A percentile compares a stretch with the other conserved stretches of the same genome.
Evolutionary conservation across 2,113 vertebrate species (phyloP).

Genomic region (Brachyistius frenatus): DNA sequence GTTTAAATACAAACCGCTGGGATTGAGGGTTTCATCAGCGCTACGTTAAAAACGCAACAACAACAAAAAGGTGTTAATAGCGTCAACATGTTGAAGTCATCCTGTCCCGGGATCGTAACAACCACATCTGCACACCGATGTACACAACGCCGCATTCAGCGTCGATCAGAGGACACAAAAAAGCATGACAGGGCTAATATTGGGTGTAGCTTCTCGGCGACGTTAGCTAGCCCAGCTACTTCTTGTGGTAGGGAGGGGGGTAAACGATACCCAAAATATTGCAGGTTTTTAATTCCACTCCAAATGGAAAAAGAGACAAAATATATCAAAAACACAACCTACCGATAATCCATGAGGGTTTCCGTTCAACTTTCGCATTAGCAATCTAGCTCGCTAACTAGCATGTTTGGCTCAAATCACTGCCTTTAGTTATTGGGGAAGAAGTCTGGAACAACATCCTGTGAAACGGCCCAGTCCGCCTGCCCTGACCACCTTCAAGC

Average conservation of each 20-base stretch:
- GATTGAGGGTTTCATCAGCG: constrained; percentile 9
- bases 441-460: constrained; percentile 25
- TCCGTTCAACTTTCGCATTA: not conserved
- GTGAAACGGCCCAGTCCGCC: constrained; percentile 11
- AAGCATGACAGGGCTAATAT: constrained; percentile 59
- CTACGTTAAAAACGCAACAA: not conserved
- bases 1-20: not conserved
- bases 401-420: constrained; percentile 51
- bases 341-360: too few species aligned
- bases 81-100: not conserved
- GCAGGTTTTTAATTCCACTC: not conserved
- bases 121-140: not conserved
- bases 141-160: constrained; percentile 2
- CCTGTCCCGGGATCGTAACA: constrained; percentile 1
- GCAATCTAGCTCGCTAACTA: constrained; percentile 49
- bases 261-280: constrained; percentile 13
- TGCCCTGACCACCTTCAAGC: not conserved
- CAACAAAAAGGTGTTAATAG: not conserved
- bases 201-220: constrained; percentile 62
- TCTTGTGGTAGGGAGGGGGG: constrained; percentile 10
- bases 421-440: constrained; percentile 52
- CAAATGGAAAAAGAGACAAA: not conserved
- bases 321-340: not conserved
- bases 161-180: constrained; percentile 22
- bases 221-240: constrained; percentile 61